Evolutionary conservation across 2,888 invertebrate species (phyloP).

Genomic region (Tridacna crocea): DNA sequence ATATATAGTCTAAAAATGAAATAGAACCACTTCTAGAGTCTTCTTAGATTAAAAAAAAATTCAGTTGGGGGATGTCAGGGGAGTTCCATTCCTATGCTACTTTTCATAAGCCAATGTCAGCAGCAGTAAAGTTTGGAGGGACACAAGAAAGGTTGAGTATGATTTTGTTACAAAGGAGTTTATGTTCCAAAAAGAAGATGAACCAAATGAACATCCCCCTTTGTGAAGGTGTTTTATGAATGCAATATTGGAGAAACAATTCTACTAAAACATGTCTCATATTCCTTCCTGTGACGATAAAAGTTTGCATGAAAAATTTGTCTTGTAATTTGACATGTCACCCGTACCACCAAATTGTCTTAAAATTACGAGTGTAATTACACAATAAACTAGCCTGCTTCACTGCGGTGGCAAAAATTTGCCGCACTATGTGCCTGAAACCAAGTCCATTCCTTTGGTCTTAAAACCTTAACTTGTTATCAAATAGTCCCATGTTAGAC

Average conservation of each 20-base stretch:
- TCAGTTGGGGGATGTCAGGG: no score
- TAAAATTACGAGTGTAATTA: slow-evolving; percentile 24
- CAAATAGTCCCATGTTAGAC: background rate
- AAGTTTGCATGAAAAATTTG: slow-evolving; percentile 16
- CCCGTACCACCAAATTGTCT: slow-evolving; percentile 14
- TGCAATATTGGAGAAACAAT: slow-evolving; percentile 1
- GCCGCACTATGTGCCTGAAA: background rate
- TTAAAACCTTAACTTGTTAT: no score
- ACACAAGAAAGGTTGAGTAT: no score
- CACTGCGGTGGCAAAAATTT: slow-evolving; percentile 10
- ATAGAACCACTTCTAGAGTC: no score
- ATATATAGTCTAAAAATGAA: no score
- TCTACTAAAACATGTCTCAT: background rate
- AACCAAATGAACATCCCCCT: background rate
- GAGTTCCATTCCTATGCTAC: no score
- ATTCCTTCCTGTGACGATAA: background rate
- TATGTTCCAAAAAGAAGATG: background rate
- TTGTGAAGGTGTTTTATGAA: slow-evolving; percentile 18
- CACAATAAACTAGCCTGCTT: slow-evolving; percentile 29
- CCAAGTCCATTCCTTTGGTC: background rate
- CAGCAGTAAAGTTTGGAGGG: no score
- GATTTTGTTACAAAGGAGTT: background rate
- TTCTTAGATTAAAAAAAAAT: no score
- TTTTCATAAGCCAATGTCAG: no score
- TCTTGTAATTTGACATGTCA: slow-evolving; percentile 24